A percentile compares a stretch with the other conserved stretches of the same genome.
phyloP scores from a whole-genome alignment of 2,113 vertebrate species.

The Limanda limanda region DNA sequence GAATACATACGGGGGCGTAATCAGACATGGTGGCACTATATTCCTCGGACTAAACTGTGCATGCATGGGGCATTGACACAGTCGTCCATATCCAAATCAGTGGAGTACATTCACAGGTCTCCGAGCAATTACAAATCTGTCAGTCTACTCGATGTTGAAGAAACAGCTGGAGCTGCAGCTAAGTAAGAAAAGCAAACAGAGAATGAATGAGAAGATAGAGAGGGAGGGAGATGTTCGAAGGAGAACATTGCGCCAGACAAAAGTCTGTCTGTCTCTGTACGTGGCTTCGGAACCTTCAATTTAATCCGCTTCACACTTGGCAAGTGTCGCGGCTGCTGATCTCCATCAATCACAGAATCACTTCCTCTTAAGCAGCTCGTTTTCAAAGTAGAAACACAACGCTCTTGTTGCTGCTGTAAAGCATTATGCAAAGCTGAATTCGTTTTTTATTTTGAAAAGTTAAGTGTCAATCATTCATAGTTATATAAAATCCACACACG shows the following conservation, averaged over 20 bases:
- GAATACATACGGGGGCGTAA: slow-evolving; percentile 39
- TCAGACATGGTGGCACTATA: slow-evolving; percentile 41
- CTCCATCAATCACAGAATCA: too few relatives aligned
- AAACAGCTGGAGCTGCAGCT: slow-evolving; percentile 56
- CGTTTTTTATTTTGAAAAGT: too few relatives aligned
- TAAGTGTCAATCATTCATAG: too few relatives aligned
- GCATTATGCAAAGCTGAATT: too few relatives aligned
- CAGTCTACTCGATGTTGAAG: slow-evolving; percentile 65
- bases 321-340: not conserved
- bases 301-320: not conserved
- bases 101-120: slow-evolving; percentile 52
- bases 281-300: not conserved
- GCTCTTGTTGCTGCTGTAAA: too few relatives aligned
- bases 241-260: not conserved
- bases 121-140: slow-evolving; percentile 73
- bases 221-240: not conserved
- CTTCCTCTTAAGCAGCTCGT: too few relatives aligned
- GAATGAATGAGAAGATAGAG: slow-evolving; percentile 1
- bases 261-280: not conserved
- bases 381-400: too few relatives aligned
- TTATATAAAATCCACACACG: too few relatives aligned
- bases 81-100: slow-evolving; percentile 35
- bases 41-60: slow-evolving; percentile 42
- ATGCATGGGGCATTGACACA: slow-evolving; percentile 27
- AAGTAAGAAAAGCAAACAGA: slow-evolving; percentile 19